Evolutionary conservation across 2,888 invertebrate species (phyloP).

Genomic region (Trichacis sp.): DNA sequence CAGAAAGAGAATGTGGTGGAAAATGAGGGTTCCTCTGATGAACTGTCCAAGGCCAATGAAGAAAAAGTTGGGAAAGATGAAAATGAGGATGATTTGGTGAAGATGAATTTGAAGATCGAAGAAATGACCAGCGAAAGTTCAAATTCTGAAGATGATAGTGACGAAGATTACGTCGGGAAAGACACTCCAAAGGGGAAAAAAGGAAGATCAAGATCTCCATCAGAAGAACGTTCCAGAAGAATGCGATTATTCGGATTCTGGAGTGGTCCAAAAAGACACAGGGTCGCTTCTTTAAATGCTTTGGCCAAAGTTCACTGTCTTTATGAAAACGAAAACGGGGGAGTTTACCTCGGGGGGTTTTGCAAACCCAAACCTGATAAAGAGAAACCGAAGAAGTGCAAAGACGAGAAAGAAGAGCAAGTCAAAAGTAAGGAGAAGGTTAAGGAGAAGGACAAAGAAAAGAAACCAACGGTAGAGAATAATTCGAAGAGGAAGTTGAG

Average conservation of each 20-base stretch:
- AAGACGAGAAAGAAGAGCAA: conserved; percentile 50
- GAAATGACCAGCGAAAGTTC: conserved; percentile 41
- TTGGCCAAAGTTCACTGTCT: conserved; percentile 91
- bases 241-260: conserved; percentile 78
- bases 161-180: conserved; percentile 68
- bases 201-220: conserved; percentile 54
- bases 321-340: conserved; percentile 88
- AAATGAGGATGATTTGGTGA: conserved; percentile 41
- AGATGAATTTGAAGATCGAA: conserved; percentile 50
- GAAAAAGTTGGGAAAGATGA: conserved; percentile 50
- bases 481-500: conserved; percentile 75
- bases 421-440: conserved; percentile 55
- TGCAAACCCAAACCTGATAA: conserved; percentile 72
- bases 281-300: conserved; percentile 91
- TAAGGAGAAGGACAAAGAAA: conserved; percentile 58
- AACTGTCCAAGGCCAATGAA: conserved; percentile 50
- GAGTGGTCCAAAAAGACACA: conserved; percentile 84
- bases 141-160: conserved; percentile 51
- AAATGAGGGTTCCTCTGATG: conserved; percentile 50
- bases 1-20: conserved; percentile 45
- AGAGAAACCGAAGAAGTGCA: conserved; percentile 51
- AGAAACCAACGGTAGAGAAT: conserved; percentile 50
- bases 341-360: conserved; percentile 74
- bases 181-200: conserved; percentile 55
- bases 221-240: conserved; percentile 66